phyloP scores from a whole-genome alignment of 1,140 invertebrate species.

The Trichonephila inaurata region DNA sequence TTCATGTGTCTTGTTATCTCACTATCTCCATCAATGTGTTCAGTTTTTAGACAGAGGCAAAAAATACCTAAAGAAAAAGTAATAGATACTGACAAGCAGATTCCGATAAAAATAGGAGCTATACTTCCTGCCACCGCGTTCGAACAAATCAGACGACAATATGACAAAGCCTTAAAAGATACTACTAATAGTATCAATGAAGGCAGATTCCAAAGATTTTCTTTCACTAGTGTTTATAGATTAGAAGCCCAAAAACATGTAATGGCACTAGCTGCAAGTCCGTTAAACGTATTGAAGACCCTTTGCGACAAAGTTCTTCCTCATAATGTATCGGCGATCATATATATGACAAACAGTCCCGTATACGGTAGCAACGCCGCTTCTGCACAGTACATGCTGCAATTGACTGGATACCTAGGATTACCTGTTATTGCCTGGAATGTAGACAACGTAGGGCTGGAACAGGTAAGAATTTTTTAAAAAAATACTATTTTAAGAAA shows the following conservation, averaged over 20 bases:
- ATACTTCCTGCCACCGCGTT: slow-evolving; percentile 88
- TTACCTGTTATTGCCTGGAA: slow-evolving; percentile 95
- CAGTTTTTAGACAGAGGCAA: slow-evolving; percentile 27
- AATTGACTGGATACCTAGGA: slow-evolving; percentile 91
- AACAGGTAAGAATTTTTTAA: slow-evolving; percentile 82
- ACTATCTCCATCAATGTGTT: neutral
- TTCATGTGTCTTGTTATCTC: neutral
- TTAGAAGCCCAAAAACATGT: neutral
- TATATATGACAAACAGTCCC: slow-evolving; percentile 96
- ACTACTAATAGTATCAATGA: slow-evolving; percentile 84
- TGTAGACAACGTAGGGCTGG: slow-evolving; percentile 92
- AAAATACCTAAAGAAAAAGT: neutral
- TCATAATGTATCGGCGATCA: slow-evolving; percentile 92
- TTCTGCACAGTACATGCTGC: slow-evolving; percentile 95
- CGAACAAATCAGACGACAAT: slow-evolving; percentile 84
- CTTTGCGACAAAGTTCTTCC: slow-evolving; percentile 93
- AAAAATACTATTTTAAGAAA: too few relatives aligned
- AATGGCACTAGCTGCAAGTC: slow-evolving; percentile 85
- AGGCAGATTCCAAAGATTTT: slow-evolving; percentile 80
- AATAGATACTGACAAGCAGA: neutral
- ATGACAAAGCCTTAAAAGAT: slow-evolving; percentile 85
- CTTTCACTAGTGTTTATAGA: slow-evolving; percentile 26
- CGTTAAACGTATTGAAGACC: slow-evolving; percentile 85
- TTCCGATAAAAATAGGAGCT: slow-evolving; percentile 82
- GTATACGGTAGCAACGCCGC: slow-evolving; percentile 92